Evolutionary conservation across 2,797 vertebrate species (phyloP).

Genomic region (Odontamblyopus rebecca): DNA sequence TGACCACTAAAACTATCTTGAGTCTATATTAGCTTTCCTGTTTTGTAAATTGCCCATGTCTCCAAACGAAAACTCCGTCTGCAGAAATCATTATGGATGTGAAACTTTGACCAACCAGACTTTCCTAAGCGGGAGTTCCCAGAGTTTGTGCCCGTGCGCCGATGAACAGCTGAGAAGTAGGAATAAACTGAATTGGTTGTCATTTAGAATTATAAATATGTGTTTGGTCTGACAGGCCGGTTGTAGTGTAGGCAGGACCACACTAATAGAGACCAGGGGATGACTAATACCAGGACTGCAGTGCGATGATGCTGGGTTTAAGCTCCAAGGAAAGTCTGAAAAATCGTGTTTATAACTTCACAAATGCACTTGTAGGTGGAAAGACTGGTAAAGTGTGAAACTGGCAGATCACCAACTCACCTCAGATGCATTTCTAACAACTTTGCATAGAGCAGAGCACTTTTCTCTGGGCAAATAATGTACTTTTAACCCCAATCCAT

Average conservation of each 20-base stretch:
- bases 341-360: not conserved
- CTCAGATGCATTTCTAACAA: not conserved
- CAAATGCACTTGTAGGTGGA: not conserved
- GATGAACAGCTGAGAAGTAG: conserved; percentile 46
- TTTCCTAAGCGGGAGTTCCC: conserved; percentile 54
- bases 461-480: no score
- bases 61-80: conserved; percentile 55
- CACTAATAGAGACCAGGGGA: not conserved
- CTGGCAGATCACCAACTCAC: not conserved
- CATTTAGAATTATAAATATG: conserved; percentile 52
- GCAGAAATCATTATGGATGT: conserved; percentile 61
- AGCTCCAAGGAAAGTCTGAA: not conserved
- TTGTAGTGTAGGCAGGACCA: not conserved
- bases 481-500: no score
- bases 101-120: conserved; percentile 46
- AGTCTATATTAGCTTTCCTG: conserved; percentile 74
- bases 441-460: no score
- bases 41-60: conserved; percentile 70
- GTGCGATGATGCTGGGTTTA: not conserved
- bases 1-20: conserved; percentile 64
- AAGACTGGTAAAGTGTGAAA: not conserved
- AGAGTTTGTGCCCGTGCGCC: conserved; percentile 50
- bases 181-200: conserved; percentile 38
- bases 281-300: not conserved
- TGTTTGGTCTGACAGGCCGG: conserved; percentile 46